Percentiles rank a stretch among this genome's conserved stretches.
Conservation (phyloP, 2,113 vertebrate genomes). For the cat (Felis catus) region F.catus_Fca126_mat1.0 CM031418.1:124782501-124783000, state of each 20-base stretch:
- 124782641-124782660: neutral
- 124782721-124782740: neutral
- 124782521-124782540: constrained; percentile 38
- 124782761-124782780: neutral
- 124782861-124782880: neutral
- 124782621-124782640: neutral
- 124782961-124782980: neutral
- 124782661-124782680: neutral
- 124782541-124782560: constrained; percentile 23
- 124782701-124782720: neutral
- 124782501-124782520: constrained; percentile 36
- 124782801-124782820: neutral
- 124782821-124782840: neutral
- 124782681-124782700: neutral
- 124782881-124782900: neutral
- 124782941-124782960: neutral
- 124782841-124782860: neutral
- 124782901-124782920: neutral
- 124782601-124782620: neutral
- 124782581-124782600: neutral
- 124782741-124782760: neutral
- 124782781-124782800: neutral
- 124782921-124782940: neutral
- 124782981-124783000: neutral
- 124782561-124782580: neutral